These are phyloP conservation scores for Phalloptychus januarius DNA, from an alignment of 2,797 vertebrate species.

Conservation along the genomic window DNA sequence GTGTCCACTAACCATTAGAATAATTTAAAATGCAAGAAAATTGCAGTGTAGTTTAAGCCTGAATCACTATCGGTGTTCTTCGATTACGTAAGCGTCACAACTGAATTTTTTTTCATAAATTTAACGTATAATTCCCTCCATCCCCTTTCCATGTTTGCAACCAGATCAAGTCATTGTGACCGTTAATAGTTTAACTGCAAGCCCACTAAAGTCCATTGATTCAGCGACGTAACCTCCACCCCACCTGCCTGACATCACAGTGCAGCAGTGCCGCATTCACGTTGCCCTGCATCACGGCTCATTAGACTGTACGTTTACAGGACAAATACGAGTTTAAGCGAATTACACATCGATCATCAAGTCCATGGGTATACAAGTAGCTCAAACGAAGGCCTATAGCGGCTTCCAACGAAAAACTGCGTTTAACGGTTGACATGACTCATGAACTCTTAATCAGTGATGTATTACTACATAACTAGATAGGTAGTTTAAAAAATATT, in stretches of 20 bases:
- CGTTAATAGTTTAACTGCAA: neutral
- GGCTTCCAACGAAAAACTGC: neutral
- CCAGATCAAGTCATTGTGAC: neutral
- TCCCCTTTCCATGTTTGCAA: neutral
- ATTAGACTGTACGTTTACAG: no score
- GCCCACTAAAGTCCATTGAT: neutral
- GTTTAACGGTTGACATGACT: neutral
- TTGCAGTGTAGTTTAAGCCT: neutral
- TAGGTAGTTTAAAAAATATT: neutral
- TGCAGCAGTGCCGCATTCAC: conserved; percentile 52
- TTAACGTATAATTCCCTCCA: neutral
- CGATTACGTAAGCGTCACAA: neutral
- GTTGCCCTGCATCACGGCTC: neutral
- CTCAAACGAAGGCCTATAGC: neutral
- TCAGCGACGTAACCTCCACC: conserved; percentile 35
- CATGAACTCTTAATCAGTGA: neutral
- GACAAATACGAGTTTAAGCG: neutral
- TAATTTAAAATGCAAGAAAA: no score
- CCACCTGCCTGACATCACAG: conserved; percentile 55
- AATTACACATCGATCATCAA: neutral
- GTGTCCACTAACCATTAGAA: no score
- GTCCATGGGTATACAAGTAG: neutral
- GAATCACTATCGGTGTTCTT: neutral
- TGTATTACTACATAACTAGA: neutral
- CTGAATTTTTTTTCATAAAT: neutral